Base-by-base conservation (phyloP, 2,113 vertebrate species). In the Sinocyclocheilus anshuiensis region DNA sequence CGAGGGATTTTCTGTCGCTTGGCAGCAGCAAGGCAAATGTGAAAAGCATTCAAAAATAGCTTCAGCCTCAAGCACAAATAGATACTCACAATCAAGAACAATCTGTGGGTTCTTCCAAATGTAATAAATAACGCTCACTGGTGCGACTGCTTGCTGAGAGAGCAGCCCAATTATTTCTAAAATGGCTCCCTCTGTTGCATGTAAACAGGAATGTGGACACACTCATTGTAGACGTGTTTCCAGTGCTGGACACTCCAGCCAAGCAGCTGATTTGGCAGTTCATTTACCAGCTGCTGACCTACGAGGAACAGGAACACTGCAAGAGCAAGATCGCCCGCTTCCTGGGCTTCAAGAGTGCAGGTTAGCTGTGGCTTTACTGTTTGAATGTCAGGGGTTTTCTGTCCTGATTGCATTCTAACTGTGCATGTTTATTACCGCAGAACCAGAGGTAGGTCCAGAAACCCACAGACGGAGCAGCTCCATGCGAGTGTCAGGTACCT, bases 181-280 rank as follows among this genome's bases (percentile, higher is more conserved):
- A 87, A 76, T 84, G 55, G 7, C 36, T 87, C 22, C 13, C 33
- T 39, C 36, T 59, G 77, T 65, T 77, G 48, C 67, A 55, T 86
- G 81, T 65, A 16, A 74, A n/a, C 93, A 99, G 98, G 94, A 99
- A 96, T 86, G 97, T 99, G n/a, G 98, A 99, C 94, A 98, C 98
- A 0, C 95, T 99, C 89, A 99, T 99, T 33, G 97, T 99, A 85
- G 89, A 90, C 74, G 86, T 97, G 86, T 99, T 97, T 92, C 97
- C 97, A 0, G 96, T 99, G 92, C 94, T 99, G 93, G 97, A 99
- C 94, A 99, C 98, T 2, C 98, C 98, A 0, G 97, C 97, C 95
- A 99, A 99, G 92, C 98, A 99, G 93, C 94, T 99, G 88, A 96
- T 99, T 79, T 99, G 98, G 98, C 97, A 98, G 93, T 99, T 99